These are phyloP conservation scores for Phoxinus dragarum DNA, from an alignment of 2,797 vertebrate genomes.

Conservation along the genomic window DNA sequence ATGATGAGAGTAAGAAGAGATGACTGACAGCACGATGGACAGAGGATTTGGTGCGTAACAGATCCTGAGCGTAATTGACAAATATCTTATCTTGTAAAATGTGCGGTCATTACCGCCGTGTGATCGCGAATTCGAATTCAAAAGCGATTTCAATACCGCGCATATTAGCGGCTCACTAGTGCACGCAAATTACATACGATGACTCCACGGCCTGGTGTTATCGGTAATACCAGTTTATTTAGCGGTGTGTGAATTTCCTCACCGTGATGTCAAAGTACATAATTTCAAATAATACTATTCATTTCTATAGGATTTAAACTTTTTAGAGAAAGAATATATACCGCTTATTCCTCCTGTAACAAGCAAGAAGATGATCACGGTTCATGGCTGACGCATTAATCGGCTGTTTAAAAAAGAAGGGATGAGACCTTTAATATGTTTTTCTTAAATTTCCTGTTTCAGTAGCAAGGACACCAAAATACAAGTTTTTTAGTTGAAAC, in stretches of 20 bases:
- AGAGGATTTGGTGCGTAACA: slow-evolving; percentile 3
- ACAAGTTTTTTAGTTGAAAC: neutral
- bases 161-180: neutral
- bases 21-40: slow-evolving; percentile 5
- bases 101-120: neutral
- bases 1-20: neutral
- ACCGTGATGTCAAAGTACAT: neutral
- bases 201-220: neutral
- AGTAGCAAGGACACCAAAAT: neutral
- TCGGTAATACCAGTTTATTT: neutral
- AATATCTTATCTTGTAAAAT: neutral
- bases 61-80: neutral
- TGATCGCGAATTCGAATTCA: neutral
- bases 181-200: neutral
- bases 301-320: neutral
- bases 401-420: neutral
- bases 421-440: neutral
- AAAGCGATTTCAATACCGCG: neutral
- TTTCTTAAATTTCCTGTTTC: neutral
- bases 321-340: neutral
- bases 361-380: neutral
- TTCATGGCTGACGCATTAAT: neutral
- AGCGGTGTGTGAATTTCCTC: neutral
- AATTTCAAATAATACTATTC: neutral
- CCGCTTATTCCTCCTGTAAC: neutral